Evolutionary conservation across 2,888 invertebrate species (phyloP).

Genomic region (Yponomeuta sedellus): DNA sequence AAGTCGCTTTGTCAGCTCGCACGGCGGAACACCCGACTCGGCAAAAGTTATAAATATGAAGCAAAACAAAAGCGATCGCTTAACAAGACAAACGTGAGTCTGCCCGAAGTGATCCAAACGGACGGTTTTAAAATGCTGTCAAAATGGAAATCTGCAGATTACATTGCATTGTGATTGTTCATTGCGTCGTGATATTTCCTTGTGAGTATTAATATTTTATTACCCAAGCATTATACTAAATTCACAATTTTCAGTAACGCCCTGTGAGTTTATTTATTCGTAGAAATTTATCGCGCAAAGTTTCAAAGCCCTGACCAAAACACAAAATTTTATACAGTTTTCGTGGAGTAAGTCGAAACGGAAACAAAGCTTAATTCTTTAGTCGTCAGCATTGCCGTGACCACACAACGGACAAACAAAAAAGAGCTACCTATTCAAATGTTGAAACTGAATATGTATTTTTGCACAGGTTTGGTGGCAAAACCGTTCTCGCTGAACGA

Average conservation of each 20-base stretch:
- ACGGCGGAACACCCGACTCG: background rate
- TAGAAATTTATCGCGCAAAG: too few relatives aligned
- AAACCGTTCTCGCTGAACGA: slow-evolving; percentile 62
- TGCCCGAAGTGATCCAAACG: background rate
- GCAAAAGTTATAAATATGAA: slow-evolving; percentile 7
- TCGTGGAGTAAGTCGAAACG: too few relatives aligned
- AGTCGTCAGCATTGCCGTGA: background rate
- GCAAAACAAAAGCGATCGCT: slow-evolving; percentile 9
- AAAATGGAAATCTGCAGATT: slow-evolving; percentile 57
- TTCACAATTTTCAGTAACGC: too few relatives aligned
- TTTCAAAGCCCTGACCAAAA: too few relatives aligned
- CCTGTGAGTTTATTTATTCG: too few relatives aligned
- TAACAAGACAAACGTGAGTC: slow-evolving; percentile 12
- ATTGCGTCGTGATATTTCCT: slow-evolving; percentile 40
- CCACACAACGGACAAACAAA: background rate
- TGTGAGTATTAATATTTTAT: slow-evolving; percentile 29
- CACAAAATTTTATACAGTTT: background rate
- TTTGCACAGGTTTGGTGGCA: slow-evolving; percentile 41
- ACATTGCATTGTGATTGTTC: slow-evolving; percentile 45
- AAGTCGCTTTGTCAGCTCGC: slow-evolving; percentile 4
- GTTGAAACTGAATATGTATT: background rate
- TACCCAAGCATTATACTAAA: slow-evolving; percentile 7
- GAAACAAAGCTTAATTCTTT: background rate
- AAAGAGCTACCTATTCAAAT: slow-evolving; percentile 1
- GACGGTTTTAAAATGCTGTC: slow-evolving; percentile 47